phyloP scores from a whole-genome alignment of 35 echinoderm and acorn worm genomes.

The Apostichopus californicus region DNA sequence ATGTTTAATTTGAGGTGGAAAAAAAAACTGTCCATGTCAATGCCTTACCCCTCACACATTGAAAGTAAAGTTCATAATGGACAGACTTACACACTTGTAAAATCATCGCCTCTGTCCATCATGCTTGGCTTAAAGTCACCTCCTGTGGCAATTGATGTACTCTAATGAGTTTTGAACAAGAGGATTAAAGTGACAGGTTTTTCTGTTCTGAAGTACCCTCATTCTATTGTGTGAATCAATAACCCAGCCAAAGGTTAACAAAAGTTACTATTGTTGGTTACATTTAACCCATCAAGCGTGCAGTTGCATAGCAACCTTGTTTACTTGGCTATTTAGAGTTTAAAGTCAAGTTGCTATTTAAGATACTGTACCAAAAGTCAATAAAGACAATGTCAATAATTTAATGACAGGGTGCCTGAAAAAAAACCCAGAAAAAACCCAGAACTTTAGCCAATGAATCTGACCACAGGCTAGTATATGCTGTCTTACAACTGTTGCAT shows the following conservation, averaged over 20 bases:
- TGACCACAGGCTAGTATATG: no score
- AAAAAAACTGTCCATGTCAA: neutral
- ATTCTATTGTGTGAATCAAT: neutral
- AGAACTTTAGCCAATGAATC: no score
- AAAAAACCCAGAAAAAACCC: no score
- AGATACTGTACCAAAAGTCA: neutral
- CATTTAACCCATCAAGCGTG: neutral
- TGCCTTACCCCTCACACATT: neutral
- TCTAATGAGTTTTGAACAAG: neutral
- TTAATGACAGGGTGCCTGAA: no score
- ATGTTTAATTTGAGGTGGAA: neutral
- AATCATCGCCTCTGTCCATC: neutral
- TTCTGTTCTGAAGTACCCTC: neutral
- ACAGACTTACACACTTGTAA: no score
- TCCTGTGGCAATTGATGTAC: neutral
- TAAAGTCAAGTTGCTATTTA: constrained; percentile 29
- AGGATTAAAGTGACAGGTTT: neutral
- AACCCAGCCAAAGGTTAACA: neutral
- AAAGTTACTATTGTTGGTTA: neutral
- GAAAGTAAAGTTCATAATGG: no score
- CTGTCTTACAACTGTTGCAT: no score
- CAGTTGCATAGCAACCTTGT: constrained; percentile 8
- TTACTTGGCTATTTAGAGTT: neutral
- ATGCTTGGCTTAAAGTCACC: neutral
- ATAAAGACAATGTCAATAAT: neutral